These are phyloP conservation scores for Dipodomys stephensi DNA, from an alignment of 2,113 vertebrate genomes.

Conservation along the genomic window DNA sequence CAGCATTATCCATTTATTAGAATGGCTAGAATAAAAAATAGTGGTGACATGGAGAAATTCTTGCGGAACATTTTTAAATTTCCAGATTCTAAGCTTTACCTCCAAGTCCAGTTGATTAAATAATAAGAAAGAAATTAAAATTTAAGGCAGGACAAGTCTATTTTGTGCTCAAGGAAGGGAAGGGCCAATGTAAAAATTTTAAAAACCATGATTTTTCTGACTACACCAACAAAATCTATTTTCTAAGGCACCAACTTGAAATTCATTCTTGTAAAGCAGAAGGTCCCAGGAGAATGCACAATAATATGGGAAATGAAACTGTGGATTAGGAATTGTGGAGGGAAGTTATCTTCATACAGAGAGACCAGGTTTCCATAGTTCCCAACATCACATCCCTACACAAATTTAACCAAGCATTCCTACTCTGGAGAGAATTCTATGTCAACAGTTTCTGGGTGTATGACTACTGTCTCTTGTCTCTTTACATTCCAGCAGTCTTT, in stretches of 20 bases:
- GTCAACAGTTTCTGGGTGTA: not conserved
- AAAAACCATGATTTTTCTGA: not conserved
- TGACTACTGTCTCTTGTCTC: not conserved
- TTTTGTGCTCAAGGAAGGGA: not conserved
- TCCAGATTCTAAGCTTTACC: not conserved
- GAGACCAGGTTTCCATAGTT: not conserved
- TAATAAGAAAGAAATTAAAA: not conserved
- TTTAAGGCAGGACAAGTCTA: not conserved
- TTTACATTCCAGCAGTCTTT: not conserved
- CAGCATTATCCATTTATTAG: not conserved
- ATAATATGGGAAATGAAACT: constrained; percentile 16
- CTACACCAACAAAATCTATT: not conserved
- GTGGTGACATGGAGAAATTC: not conserved
- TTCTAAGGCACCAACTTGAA: not conserved
- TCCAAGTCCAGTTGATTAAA: not conserved
- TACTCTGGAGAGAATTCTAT: not conserved
- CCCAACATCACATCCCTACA: not conserved
- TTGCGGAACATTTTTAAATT: not conserved
- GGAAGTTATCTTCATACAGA: not conserved
- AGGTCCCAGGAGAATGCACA: not conserved
- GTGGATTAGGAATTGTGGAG: not conserved
- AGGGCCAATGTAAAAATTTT: not conserved
- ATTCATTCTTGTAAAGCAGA: not conserved
- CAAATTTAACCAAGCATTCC: not conserved
- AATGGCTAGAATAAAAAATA: not conserved